A percentile compares a stretch with the other conserved stretches of the same genome.
phyloP scores from a whole-genome alignment of 2,113 vertebrate genomes.

The Apodemus speciosus region DNA sequence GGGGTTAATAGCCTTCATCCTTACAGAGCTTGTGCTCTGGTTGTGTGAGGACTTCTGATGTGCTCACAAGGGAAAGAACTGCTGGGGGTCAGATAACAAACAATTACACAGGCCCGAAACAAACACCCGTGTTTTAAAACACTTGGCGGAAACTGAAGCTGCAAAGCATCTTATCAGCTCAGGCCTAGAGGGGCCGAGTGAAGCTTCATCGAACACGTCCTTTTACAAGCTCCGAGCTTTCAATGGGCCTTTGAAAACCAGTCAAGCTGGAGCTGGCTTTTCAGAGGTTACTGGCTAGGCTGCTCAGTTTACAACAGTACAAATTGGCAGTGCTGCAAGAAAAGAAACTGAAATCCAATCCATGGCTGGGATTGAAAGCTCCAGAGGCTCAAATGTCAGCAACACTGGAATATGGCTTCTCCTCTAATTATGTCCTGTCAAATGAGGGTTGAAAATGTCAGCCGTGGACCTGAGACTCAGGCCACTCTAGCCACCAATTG shows the following conservation, averaged over 20 bases:
- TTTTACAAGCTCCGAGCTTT: conserved; percentile 67
- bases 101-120: conserved; percentile 45
- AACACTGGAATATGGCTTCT: conserved; percentile 30
- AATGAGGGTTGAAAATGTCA: neutral
- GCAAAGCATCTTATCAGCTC: conserved; percentile 62
- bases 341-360: conserved; percentile 59
- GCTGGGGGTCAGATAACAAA: conserved; percentile 32
- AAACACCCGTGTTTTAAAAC: conserved; percentile 60
- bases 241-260: conserved; percentile 14
- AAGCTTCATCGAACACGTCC: conserved; percentile 34
- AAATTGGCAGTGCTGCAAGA: conserved; percentile 57
- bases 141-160: conserved; percentile 47
- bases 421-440: conserved; percentile 53
- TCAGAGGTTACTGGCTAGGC: conserved; percentile 35
- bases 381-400: conserved; percentile 51
- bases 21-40: conserved; percentile 40
- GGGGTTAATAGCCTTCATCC: conserved; percentile 41
- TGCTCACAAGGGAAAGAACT: conserved; percentile 48
- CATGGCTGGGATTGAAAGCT: conserved; percentile 41
- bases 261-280: conserved; percentile 53
- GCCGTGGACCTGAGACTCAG: neutral
- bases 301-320: conserved; percentile 30
- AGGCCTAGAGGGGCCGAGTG: conserved; percentile 54
- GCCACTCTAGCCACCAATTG: conserved; percentile 9
- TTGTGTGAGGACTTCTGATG: conserved; percentile 65